Conservation (phyloP, 2,113 vertebrate genomes). For the Anseranas semipalmata region DNA sequence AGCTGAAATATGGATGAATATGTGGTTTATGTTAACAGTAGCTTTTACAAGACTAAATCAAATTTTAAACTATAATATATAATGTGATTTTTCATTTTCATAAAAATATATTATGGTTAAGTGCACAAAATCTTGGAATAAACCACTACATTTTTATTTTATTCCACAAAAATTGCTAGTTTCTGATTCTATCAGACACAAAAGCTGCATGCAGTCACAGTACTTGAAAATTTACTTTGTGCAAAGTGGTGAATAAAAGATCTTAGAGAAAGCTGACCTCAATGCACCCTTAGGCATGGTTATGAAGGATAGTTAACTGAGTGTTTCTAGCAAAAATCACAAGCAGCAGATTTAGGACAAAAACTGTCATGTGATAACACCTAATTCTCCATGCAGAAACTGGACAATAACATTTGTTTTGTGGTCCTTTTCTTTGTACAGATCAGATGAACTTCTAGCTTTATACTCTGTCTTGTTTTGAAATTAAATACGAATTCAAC, state of each 20-base stretch:
- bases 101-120: background rate
- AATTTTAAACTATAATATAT: background rate
- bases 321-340: slow-evolving; percentile 14
- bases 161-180: background rate
- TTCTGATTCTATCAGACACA: background rate
- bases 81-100: background rate
- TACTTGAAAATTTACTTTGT: background rate
- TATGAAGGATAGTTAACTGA: background rate
- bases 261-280: background rate
- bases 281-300: background rate
- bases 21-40: background rate
- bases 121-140: background rate
- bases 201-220: background rate
- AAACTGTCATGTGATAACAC: background rate
- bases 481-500: slow-evolving; percentile 13
- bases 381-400: background rate
- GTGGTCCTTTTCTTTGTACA: background rate
- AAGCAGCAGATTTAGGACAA: slow-evolving; percentile 5
- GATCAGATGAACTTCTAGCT: background rate
- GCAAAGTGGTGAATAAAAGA: background rate
- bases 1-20: background rate
- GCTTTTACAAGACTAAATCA: background rate
- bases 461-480: slow-evolving; percentile 52
- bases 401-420: background rate
- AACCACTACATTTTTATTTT: background rate